A percentile compares a stretch with the other conserved stretches of the same genome.
Conservation (phyloP, 2,113 vertebrate species). For the Gymnobelideus leadbeateri region DNA sequence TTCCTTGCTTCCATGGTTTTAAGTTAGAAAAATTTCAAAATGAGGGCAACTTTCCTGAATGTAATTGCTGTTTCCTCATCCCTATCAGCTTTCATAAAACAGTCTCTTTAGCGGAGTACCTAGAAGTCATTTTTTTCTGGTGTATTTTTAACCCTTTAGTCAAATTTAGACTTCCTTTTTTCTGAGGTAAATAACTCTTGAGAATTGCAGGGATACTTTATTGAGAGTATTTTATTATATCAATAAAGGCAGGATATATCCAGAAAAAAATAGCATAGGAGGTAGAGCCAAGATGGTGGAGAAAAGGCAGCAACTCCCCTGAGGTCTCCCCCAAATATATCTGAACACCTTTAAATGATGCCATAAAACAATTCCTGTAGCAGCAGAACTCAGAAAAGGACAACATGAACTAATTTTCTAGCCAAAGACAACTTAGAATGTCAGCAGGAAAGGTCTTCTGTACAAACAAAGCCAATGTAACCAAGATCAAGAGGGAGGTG, state of each 20-base stretch:
- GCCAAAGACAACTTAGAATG: no score
- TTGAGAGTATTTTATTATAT: background rate
- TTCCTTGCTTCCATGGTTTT: conserved; percentile 27
- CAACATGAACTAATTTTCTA: no score
- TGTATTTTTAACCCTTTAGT: conserved; percentile 7
- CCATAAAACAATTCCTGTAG: no score
- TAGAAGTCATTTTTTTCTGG: conserved; percentile 62
- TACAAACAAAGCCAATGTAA: no score
- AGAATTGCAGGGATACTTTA: background rate
- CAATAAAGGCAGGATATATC: background rate
- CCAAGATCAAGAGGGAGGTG: no score
- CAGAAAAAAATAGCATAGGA: background rate
- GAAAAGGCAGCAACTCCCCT: no score
- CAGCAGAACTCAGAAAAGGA: no score
- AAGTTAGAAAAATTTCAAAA: background rate
- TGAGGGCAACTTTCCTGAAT: background rate
- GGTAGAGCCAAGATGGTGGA: no score
- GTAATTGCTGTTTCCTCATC: background rate
- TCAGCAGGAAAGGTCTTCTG: no score
- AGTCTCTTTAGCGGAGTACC: conserved; percentile 30
- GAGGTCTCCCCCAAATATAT: no score
- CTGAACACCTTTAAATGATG: no score
- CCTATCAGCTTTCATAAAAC: background rate
- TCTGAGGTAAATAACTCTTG: background rate
- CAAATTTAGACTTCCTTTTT: conserved; percentile 4